phyloP scores from a whole-genome alignment of 1,140 invertebrate species.

The Nebria ingens region DNA sequence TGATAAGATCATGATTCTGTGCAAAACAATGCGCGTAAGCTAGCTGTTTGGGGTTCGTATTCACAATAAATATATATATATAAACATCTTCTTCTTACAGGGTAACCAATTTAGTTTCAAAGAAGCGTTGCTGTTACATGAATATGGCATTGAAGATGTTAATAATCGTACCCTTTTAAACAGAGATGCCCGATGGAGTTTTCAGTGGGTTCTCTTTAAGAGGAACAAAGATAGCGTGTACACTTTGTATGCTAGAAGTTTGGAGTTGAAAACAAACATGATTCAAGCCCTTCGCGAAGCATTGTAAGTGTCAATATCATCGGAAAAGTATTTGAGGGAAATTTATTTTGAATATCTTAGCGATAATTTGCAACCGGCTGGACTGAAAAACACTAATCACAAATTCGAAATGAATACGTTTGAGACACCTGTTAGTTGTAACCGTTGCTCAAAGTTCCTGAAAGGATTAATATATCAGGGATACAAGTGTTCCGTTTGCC shows the following conservation, averaged over 20 bases:
- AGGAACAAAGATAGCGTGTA: slow-evolving; percentile 73
- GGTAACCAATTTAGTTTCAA: slow-evolving; percentile 89
- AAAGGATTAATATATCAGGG: slow-evolving; percentile 79
- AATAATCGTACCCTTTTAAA: slow-evolving; percentile 49
- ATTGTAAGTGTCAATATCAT: slow-evolving; percentile 51
- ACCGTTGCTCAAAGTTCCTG: slow-evolving; percentile 75
- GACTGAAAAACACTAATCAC: slow-evolving; percentile 68
- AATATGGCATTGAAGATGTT: slow-evolving; percentile 79
- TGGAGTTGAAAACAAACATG: slow-evolving; percentile 82
- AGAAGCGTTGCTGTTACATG: slow-evolving; percentile 69
- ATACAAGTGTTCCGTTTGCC: slow-evolving; percentile 65
- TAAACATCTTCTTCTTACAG: slow-evolving; percentile 36
- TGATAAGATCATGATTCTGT: slow-evolving; percentile 92
- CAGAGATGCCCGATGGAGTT: slow-evolving; percentile 62
- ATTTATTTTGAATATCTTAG: slow-evolving; percentile 37
- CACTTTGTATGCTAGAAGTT: slow-evolving; percentile 81
- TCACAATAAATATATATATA: slow-evolving; percentile 14
- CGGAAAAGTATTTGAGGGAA: too few relatives aligned
- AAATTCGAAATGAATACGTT: slow-evolving; percentile 84
- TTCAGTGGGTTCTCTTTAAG: slow-evolving; percentile 75
- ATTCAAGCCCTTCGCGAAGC: slow-evolving; percentile 85
- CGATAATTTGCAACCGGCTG: slow-evolving; percentile 78
- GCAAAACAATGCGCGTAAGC: slow-evolving; percentile 48
- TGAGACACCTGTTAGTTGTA: slow-evolving; percentile 66
- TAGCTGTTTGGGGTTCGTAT: background rate